These are phyloP conservation scores for Lasius platythorax DNA, from an alignment of 2,888 invertebrate genomes.

Conservation along the genomic window DNA sequence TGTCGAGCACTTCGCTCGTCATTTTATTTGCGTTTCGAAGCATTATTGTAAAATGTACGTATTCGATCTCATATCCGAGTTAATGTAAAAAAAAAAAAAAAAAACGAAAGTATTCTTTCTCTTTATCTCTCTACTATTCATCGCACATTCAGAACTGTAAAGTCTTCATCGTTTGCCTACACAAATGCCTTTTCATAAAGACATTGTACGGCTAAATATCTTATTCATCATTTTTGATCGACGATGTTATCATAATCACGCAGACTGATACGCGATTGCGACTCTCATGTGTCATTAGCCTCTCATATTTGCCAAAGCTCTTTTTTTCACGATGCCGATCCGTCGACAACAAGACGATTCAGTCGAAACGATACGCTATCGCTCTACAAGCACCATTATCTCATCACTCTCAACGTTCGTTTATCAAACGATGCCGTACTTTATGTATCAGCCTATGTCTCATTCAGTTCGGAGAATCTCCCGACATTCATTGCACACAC, in stretches of 20 bases:
- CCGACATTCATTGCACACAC: conserved; percentile 31
- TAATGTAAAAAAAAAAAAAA: background rate
- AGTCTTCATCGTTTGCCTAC: background rate
- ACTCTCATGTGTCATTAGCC: conserved; percentile 22
- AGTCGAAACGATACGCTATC: conserved; percentile 65
- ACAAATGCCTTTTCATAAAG: conserved; percentile 21
- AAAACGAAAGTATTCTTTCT: background rate
- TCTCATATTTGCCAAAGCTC: conserved; percentile 39
- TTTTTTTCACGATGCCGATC: conserved; percentile 60
- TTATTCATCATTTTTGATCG: background rate
- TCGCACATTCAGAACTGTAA: background rate
- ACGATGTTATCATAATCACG: background rate
- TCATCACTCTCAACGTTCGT: conserved; percentile 67
- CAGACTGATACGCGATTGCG: conserved; percentile 1
- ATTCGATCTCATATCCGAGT: background rate
- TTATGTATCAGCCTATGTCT: conserved; percentile 62
- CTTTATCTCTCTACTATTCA: background rate
- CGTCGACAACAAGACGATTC: conserved; percentile 68
- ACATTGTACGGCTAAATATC: conserved; percentile 2
- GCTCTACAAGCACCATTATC: conserved; percentile 65
- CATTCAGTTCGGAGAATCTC: conserved; percentile 66
- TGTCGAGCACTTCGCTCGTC: conserved; percentile 14
- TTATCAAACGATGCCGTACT: conserved; percentile 71
- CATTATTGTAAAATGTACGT: background rate
- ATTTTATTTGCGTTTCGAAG: background rate